Evolutionary conservation across 1,140 invertebrate species (phyloP), one percentile per base, ranked within the genome.

Genomic region (Drosophila asahinai): DNA sequence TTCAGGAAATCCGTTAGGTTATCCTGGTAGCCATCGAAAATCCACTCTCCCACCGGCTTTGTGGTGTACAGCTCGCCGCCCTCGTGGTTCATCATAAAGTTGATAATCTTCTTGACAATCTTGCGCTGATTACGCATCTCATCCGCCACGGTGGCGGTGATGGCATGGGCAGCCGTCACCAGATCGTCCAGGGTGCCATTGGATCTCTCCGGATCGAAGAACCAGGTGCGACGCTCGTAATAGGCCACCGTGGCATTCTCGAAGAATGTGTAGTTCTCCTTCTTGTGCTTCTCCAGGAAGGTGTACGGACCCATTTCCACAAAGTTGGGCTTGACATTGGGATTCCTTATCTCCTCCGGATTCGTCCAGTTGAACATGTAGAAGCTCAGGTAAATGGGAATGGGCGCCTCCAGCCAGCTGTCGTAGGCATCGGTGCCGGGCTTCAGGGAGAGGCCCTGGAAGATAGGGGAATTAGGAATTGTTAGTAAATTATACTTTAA

Each of bases 331-430:
- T 96, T 97, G 0, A 94, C 92, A 5, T 80, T 77, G 8, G 81
- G 72, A 52, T 94, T 91, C 1, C 93, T 83, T 36, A 96, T 95
- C n/a, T 95, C 93, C 17, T 95, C 92, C 1, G 95, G 92, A 93
- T 98, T 97, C 0, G 96, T 97, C 96, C 97, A 97, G 92, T 98
- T 97, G 87, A 96, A 98, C 64, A 97, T 93, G 90, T 96, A 95
- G 64, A 97, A 94, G 67, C 96, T 95, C n/a, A 97, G 94, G 84
- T 95, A 96, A 93, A 97, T 95, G 0, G 97, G 96, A 48, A 97
- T 94, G 0, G 96, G 95, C 0, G 96, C 96, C 77, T 95, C 94
- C 75, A 95, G 93, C 97, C 97, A 98, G 58, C 96, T 93, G 7
- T 94, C 70, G 89, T 94, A 97, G 59, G 94, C 95, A 48, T 94